Evolutionary conservation across 1,140 invertebrate genomes (phyloP).

Genomic region (Drosophila gunungcola): DNA sequence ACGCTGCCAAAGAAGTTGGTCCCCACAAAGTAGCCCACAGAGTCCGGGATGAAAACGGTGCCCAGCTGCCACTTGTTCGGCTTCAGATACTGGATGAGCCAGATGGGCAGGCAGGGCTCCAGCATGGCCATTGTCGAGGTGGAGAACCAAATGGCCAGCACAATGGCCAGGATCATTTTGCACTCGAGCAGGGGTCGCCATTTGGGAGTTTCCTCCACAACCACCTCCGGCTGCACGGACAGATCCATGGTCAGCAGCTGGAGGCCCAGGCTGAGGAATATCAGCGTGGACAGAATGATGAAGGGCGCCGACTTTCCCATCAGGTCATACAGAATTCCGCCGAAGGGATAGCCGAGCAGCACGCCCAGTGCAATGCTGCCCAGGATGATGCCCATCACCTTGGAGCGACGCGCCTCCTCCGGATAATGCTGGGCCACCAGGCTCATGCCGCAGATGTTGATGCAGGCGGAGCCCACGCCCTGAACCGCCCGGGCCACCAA

Average conservation of each 20-base stretch:
- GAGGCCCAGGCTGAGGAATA: constrained; percentile 86
- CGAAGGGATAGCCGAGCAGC: constrained; percentile 91
- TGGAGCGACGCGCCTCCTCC: constrained; percentile 86
- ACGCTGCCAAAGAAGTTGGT: constrained; percentile 91
- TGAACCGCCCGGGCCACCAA: constrained; percentile 93
- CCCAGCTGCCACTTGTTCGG: constrained; percentile 92
- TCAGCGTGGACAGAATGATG: constrained; percentile 88
- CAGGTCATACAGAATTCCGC: constrained; percentile 90
- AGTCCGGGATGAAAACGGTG: constrained; percentile 93
- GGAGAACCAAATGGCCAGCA: constrained; percentile 90
- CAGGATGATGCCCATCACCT: constrained; percentile 91
- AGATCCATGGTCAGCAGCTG: constrained; percentile 78
- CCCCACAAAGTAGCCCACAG: constrained; percentile 92
- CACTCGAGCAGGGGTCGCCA: constrained; percentile 87
- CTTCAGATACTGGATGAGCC: constrained; percentile 90
- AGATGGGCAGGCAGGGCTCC: constrained; percentile 93
- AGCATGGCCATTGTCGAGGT: constrained; percentile 92
- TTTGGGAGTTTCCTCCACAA: constrained; percentile 70
- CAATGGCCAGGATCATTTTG: constrained; percentile 87
- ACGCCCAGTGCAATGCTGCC: constrained; percentile 93
- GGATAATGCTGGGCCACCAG: constrained; percentile 86
- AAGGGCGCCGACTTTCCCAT: constrained; percentile 91
- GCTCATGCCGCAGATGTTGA: constrained; percentile 90
- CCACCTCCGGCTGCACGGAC: constrained; percentile 69
- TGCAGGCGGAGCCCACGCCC: constrained; percentile 93